Evolutionary conservation across 1,140 invertebrate genomes (phyloP), one percentile per base, ranked within the genome.

Genomic region (Probaryconus sp.): DNA sequence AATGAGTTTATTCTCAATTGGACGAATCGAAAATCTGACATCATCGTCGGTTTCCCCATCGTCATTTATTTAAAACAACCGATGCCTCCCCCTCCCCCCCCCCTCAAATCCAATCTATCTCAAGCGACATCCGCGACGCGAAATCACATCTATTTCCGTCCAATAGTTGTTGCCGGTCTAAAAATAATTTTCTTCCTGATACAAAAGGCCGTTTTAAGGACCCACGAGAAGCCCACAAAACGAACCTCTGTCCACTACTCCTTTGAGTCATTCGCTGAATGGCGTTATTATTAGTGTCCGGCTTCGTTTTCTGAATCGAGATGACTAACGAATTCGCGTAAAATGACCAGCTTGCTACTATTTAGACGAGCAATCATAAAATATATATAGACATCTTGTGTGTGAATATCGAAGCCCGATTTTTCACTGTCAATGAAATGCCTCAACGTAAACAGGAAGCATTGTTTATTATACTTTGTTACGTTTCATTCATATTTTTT

Each of bases 241-340:
- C 48, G 18, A 13, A 21, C 33, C 24, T 38, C 21, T 18, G 9
- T 5, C 7, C 28, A 53, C 38, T 60, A 60, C 53, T 63, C 55
- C 53, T 67, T 73, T 65, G 70, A 73, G 60, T 73, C 70, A 67
- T 30, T 48, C 53, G 55, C 40, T 73, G 43, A 73, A 73, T 73
- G 70, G 53, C 60, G 60, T 60, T 73, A 73, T 73, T 73, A 65
- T 73, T 73, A 73, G 70, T 65, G 31, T n/a, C 21, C 20, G 30
- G 31, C 11, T 65, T 45, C 45, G 60, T 71, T 67, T 73, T 67
- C 61, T 73, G 28, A 73, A 73, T 73, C 28, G 53, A 26, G 42
- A 67, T 67, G 70, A 73, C 61, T 67, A 73, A 67, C 55, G 21
- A 67, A 67, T 67, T 38, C 30, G 60, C 70, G 55, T 67, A 55